Conservation (phyloP, 2,797 vertebrate species). For the Momotus momota region DNA sequence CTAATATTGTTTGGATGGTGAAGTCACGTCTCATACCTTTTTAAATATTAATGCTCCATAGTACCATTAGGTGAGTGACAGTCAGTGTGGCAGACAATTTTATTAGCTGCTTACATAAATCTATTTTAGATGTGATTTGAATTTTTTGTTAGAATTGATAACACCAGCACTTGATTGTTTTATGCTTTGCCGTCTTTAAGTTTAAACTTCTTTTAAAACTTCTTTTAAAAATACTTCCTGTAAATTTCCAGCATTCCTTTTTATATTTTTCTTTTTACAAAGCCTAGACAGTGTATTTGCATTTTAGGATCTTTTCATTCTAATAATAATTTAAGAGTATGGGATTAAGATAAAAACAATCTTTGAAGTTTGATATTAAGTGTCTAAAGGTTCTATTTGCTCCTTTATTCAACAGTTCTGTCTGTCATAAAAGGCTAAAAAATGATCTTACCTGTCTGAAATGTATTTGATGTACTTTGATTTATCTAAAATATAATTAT, state of each 20-base stretch:
- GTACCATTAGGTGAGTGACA: not conserved
- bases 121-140: not conserved
- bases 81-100: not conserved
- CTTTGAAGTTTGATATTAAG: not conserved
- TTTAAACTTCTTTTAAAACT: not conserved
- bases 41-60: not conserved
- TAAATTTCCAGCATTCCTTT: not conserved
- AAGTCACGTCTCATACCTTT: not conserved
- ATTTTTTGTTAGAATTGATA: not conserved
- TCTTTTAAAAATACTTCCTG: not conserved
- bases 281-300: not conserved
- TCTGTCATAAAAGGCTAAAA: not conserved
- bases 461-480: not conserved
- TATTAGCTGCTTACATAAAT: not conserved
- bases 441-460: not conserved
- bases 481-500: not conserved
- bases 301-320: not conserved
- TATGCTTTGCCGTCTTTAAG: not conserved
- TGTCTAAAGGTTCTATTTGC: not conserved
- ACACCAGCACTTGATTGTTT: not conserved
- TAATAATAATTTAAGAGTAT: not conserved
- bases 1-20: not conserved
- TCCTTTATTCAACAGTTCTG: not conserved
- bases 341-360: not conserved
- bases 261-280: not conserved